Evolutionary conservation across 2,797 vertebrate species (phyloP), one percentile per base, ranked within the genome.

Genomic region (Yasuhikotakia modesta): DNA sequence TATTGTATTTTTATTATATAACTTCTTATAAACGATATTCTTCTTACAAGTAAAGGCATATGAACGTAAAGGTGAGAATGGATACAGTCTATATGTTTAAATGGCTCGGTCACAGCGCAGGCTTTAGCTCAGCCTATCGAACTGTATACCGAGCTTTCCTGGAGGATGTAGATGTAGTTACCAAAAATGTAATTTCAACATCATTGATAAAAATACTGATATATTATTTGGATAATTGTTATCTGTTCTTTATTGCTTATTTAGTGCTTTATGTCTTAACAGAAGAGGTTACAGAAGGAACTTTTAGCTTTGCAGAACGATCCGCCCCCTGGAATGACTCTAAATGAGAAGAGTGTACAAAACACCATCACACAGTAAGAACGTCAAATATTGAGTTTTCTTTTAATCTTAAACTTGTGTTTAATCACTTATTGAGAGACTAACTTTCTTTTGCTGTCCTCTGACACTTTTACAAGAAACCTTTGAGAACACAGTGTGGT

Each of bases 201-300:
- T 10, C 2, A 63, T 3, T 12, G 8, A 35, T 32, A 8, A 35
- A 61, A 30, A 32, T 35, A 1, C 14, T n/a, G 58, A 32, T 61
- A 22, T 61, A 61, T 61, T 50, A 14, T 50, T 32, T 61, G 8
- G 6, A 35, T 61, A n/a, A 6, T 12, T 24, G 1, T 0, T 46
- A 30, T 46, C 1, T 57, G 13, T 55, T 30, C 11, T 48, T 17
- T 14, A 14, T 4, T 64, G 16, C 21, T 50, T 48, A 68, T 79
- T 65, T 13, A 50, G 39, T 85, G 6, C 79, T 78, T 70, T 90
- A 63, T 93, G n/a, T 76, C 52, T 30, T 43, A 60, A 69, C 65
- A 99, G 97, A 99, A 98, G 93, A 94, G 96, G 87, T 93, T 99
- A 90, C 97, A 98, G 90, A 99, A 99, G 92, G 98, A 99, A 90